phyloP scores from a whole-genome alignment of 2,888 invertebrate genomes.

The Disparrhopalites patrizii region DNA sequence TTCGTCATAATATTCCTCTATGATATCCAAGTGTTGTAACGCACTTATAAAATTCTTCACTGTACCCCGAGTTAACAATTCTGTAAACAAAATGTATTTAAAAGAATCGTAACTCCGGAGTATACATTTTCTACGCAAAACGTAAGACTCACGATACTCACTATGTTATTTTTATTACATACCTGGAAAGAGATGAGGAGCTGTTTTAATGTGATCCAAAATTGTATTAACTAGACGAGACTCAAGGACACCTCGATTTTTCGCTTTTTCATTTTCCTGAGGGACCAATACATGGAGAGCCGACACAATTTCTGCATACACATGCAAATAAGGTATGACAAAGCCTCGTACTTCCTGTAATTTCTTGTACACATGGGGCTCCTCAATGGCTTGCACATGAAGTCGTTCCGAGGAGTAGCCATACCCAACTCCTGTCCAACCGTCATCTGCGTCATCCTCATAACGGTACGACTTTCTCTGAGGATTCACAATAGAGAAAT shows the following conservation, averaged over 20 bases:
- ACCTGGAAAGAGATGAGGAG: background rate
- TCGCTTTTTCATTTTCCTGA: background rate
- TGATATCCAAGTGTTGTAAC: background rate
- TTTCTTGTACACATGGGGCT: background rate
- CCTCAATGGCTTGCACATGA: background rate
- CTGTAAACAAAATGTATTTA: background rate
- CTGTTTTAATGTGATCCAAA: background rate
- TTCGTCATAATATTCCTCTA: background rate
- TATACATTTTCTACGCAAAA: background rate
- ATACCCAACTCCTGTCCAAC: background rate
- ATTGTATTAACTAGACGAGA: background rate
- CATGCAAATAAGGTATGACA: slow-evolving; percentile 7
- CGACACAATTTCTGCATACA: slow-evolving; percentile 1
- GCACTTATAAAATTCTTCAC: background rate
- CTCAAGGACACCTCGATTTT: background rate
- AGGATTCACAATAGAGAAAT: background rate
- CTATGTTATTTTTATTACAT: background rate
- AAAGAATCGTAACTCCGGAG: background rate
- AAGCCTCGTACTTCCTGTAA: background rate
- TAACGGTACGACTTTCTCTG: background rate
- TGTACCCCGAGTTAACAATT: slow-evolving; percentile 2
- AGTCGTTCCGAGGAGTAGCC: background rate
- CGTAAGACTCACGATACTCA: too few relatives aligned
- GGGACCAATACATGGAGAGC: background rate
- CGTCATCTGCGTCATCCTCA: slow-evolving; percentile 8